Conservation (phyloP, 2,888 invertebrate genomes). For the Agrenia bidenticulata region DNA sequence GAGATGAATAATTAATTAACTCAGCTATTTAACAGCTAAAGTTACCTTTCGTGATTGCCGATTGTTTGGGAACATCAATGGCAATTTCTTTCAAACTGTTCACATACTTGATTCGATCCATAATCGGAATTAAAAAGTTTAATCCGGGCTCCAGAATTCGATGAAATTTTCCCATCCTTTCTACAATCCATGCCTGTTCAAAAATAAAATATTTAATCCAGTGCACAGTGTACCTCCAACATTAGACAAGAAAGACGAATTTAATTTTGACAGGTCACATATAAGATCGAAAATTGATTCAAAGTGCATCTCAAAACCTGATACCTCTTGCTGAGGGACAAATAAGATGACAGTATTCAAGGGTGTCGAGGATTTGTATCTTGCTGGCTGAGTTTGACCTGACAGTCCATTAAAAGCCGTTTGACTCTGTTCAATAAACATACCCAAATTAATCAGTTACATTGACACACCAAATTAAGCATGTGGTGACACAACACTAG, state of each 20-base stretch:
- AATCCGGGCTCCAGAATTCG: constrained; percentile 91
- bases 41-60: constrained; percentile 84
- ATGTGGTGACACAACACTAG: no score
- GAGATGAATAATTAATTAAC: constrained; percentile 7
- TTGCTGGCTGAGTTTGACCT: constrained; percentile 12
- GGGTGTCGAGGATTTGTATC: constrained; percentile 66
- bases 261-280: neutral
- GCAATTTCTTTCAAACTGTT: constrained; percentile 99
- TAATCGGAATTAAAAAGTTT: constrained; percentile 84
- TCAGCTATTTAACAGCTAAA: neutral
- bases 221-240: no score
- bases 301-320: no score
- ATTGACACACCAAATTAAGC: no score
- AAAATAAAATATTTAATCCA: no score
- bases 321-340: constrained; percentile 97
- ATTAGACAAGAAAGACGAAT: constrained; percentile 45
- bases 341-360: constrained; percentile 93
- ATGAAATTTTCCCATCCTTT: constrained; percentile 96
- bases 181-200: constrained; percentile 93
- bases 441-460: no score
- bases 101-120: constrained; percentile 93
- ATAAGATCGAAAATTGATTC: neutral
- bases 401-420: no score
- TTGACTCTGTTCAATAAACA: no score
- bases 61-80: constrained; percentile 97